Base-by-base conservation (phyloP, 2,113 vertebrate genomes). In the Anthoscopus minutus region DNA sequence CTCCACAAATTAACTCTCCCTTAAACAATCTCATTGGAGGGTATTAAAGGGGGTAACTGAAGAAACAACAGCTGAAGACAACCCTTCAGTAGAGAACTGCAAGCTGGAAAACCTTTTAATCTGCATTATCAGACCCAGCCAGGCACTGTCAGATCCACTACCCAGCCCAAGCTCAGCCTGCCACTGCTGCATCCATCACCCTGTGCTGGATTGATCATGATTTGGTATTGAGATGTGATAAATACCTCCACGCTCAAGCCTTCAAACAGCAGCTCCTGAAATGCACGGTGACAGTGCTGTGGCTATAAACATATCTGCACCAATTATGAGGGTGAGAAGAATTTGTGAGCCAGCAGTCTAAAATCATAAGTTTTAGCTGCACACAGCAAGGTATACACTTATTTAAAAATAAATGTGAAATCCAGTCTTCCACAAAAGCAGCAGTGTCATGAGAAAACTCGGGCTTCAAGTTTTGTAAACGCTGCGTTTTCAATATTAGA, bases 401-500 rank as follows among this genome's bases (percentile, higher is more conserved):
- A 88, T 92, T 97, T 94, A 60, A 95, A 97, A 97, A 93, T 72
- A 95, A 93, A 94, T 81, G 80, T 97, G 95, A 97, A 97, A 96
- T 96, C 47, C 87, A 94, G 89, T 96, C 93, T 97, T 96, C 89
- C 95, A 98, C 81, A 96, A 97, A 98, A 97, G 95, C 35, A 97
- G 98, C 97, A 95, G 84, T 35, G 96, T 98, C 97, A 97, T 98
- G 96, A 98, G 93, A 98, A 98, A 98, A 97, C 95, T 97, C 88
- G 0, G 45, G 90, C 84, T 96, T 69, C 31, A 77, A 94, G 89
- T 98, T 98, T 90, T 97, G 94, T 97, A 92, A 98, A 98, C 74
- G 93, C 93, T 97, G 97, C 96, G 33, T 93, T 98, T 98, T 97
- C 97, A 97, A 97, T 98, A 98, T 98, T 95, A 91, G 61, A 64